Percentiles rank a stretch among this genome's conserved stretches.
These are phyloP conservation scores for Caradrina clavipalpis DNA, from an alignment of 2,888 invertebrate genomes.

Conservation along the genomic window DNA sequence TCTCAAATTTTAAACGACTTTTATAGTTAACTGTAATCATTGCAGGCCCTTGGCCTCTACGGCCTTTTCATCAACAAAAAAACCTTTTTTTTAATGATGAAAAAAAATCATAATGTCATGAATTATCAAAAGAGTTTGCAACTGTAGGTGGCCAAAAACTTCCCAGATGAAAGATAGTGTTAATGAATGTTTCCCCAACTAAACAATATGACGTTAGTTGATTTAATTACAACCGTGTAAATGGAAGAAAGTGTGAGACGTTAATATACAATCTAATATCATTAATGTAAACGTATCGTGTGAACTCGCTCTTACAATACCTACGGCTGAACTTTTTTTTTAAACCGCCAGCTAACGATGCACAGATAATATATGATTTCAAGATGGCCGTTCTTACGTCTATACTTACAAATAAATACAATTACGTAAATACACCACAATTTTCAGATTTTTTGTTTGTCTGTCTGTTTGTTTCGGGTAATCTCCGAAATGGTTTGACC, in stretches of 20 bases:
- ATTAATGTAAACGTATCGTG: conserved; percentile 62
- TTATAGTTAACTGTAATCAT: too few relatives aligned
- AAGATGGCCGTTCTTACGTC: conserved; percentile 8
- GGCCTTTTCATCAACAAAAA: too few relatives aligned
- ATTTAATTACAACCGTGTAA: conserved; percentile 63
- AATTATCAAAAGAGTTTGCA: background rate
- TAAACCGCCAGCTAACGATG: conserved; percentile 34
- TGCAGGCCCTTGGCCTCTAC: too few relatives aligned
- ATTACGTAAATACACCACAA: too few relatives aligned
- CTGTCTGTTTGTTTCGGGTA: too few relatives aligned
- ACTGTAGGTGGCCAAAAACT: conserved; percentile 13
- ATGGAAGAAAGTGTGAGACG: conserved; percentile 74
- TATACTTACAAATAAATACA: too few relatives aligned
- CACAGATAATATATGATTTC: conserved; percentile 18
- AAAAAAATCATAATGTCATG: background rate
- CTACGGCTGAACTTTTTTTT: conserved; percentile 37
- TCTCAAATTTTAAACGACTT: too few relatives aligned
- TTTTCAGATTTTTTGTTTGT: too few relatives aligned
- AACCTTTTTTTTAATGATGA: background rate
- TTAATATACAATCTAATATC: conserved; percentile 60
- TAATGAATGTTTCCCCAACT: conserved; percentile 42
- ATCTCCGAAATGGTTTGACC: too few relatives aligned
- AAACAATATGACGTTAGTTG: conserved; percentile 58
- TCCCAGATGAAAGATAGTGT: conserved; percentile 42
- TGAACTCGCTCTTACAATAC: conserved; percentile 46